Base-by-base conservation (phyloP, 2,113 vertebrate species). In the Cervus canadensis region DNA sequence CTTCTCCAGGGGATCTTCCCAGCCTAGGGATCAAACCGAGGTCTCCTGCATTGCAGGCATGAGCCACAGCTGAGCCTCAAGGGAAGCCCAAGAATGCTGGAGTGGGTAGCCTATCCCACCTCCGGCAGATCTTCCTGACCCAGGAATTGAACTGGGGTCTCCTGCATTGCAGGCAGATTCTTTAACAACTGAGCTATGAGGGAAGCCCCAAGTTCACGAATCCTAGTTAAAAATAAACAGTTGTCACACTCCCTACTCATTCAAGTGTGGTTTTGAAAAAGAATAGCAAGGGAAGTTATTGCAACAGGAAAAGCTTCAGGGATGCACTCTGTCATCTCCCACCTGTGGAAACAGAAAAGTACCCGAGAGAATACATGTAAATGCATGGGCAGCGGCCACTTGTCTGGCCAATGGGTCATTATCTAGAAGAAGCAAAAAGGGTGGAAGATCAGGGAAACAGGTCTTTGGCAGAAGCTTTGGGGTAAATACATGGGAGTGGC, bases 401-500 rank as follows among this genome's bases (percentile, higher is more conserved):
- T 45, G 25, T 7, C n/a, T 23, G 21, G 16, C 78, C 62, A 59
- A 40, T 36, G 7, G 28, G 28, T 64, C 59, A 8, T 33, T 21
- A 57, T 40, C 23, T 17, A 19, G 85, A 56, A 64, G 50, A 36
- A 36, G 48, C 26, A 56, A n/a, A 85, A 50, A 7, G 6, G 0
- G 16, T 90, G 33, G 40, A 16, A 43, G 62, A 12, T 19, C 62
- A 60, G 52, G 52, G 30, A 67, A 82, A 62, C 36, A 59, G 30
- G 7, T n/a, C 23, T 59, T 13, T 14, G 52, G 52, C 16, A 7
- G 40, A 50, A 3, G 19, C 17, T 6, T 1, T 4, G 23, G 6
- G 21, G 3, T 25, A 8, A 26, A 23, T 6, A 16, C 2, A 4
- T 23, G 2, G 14, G 5, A 40, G 16, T 1, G 8, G 23, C 5